A percentile compares a stretch with the other conserved stretches of the same genome.
Conservation (phyloP, 2,113 vertebrate genomes). For the Bambusicola thoracicus region DNA sequence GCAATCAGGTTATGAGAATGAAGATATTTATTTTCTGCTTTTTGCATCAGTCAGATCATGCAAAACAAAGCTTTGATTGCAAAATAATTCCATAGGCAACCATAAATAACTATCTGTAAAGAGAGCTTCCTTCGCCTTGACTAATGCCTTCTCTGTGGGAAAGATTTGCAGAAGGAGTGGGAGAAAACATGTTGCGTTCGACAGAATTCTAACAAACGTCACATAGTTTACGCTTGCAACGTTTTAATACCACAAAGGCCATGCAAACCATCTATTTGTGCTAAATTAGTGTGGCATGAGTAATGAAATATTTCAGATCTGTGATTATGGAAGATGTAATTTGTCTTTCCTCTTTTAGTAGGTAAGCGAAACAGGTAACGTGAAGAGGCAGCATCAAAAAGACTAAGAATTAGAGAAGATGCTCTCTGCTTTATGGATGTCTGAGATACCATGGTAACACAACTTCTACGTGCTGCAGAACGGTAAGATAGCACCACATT, state of each 20-base stretch:
- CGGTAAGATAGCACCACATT: background rate
- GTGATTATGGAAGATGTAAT: background rate
- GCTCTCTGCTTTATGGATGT: background rate
- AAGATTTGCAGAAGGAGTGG: background rate
- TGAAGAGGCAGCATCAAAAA: background rate
- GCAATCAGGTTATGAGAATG: background rate
- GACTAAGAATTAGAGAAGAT: background rate
- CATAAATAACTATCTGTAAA: background rate
- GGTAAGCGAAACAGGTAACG: background rate
- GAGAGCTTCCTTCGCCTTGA: background rate
- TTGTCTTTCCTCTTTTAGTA: background rate
- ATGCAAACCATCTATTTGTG: background rate
- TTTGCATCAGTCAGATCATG: background rate
- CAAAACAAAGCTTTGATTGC: slow-evolving; percentile 24
- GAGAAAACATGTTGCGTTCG: background rate
- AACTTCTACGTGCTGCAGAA: background rate
- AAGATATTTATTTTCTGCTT: background rate
- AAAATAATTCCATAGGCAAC: background rate
- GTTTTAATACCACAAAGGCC: background rate
- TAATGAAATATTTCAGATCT: slow-evolving; percentile 56
- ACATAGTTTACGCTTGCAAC: background rate
- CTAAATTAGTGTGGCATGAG: slow-evolving; percentile 28
- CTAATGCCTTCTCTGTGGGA: background rate
- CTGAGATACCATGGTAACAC: background rate
- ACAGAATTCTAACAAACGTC: background rate